A percentile compares a stretch with the other conserved stretches of the same genome.
These are phyloP conservation scores for Phenganax subtilis DNA, from an alignment of 92 coral and sea anemone species.

Conservation along the genomic window DNA sequence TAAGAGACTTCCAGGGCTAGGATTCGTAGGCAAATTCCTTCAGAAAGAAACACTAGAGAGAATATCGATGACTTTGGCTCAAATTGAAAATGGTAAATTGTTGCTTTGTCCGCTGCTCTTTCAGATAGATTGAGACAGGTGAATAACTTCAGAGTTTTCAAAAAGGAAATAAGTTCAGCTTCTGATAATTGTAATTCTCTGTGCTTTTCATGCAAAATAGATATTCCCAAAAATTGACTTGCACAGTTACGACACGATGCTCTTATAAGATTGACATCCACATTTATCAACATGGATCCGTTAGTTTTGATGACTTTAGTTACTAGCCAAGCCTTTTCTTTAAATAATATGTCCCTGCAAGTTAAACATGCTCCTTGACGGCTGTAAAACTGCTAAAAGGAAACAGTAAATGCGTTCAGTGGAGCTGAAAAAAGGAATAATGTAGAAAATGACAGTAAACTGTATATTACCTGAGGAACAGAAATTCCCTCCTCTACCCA, in stretches of 20 bases:
- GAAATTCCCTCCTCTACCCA: too few relatives aligned
- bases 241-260: not conserved
- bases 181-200: not conserved
- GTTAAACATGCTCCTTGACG: not conserved
- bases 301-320: too few relatives aligned
- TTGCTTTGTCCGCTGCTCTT: too few relatives aligned
- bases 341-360: not conserved
- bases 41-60: conserved; percentile 58
- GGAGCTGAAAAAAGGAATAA: too few relatives aligned
- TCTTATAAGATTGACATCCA: too few relatives aligned
- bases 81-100: conserved; percentile 33
- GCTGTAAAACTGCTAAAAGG: not conserved
- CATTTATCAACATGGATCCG: too few relatives aligned
- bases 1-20: conserved; percentile 45
- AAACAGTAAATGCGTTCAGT: too few relatives aligned
- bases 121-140: not conserved
- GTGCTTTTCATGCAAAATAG: not conserved
- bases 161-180: not conserved
- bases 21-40: conserved; percentile 53
- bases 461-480: too few relatives aligned
- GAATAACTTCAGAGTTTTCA: conserved; percentile 11
- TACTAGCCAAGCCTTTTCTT: not conserved
- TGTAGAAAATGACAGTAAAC: too few relatives aligned
- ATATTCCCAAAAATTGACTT: not conserved
- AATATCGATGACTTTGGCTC: conserved; percentile 42